A percentile compares a stretch with the other conserved stretches of the same genome.
Conservation (phyloP, 2,797 vertebrate species). For the Tachyglossus aculeatus region DNA sequence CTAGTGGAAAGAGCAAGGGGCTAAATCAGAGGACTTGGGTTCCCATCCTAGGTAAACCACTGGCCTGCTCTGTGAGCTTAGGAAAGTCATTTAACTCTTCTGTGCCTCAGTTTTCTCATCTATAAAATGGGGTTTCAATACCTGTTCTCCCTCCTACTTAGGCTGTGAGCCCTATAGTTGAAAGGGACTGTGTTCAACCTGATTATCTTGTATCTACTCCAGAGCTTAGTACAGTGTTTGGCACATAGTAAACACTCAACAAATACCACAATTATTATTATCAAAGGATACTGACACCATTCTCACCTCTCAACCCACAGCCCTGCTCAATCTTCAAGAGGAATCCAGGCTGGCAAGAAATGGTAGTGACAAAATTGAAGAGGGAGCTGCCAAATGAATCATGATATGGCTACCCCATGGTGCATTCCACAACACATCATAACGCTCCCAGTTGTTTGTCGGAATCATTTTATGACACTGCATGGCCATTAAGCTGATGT, state of each 20-base stretch:
- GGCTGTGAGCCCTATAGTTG: no score
- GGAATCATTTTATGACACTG: slow-evolving; percentile 28
- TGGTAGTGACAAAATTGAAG: background rate
- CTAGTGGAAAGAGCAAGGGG: no score
- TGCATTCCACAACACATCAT: slow-evolving; percentile 30
- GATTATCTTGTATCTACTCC: no score
- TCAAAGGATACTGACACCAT: no score
- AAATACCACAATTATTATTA: no score
- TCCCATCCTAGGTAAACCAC: background rate
- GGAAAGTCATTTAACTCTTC: background rate
- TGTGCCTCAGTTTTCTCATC: background rate
- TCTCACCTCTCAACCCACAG: background rate
- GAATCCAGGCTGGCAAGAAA: background rate
- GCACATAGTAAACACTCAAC: no score
- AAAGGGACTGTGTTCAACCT: no score
- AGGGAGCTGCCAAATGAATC: slow-evolving; percentile 38
- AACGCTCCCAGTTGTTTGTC: slow-evolving; percentile 51
- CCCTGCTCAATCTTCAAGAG: background rate
- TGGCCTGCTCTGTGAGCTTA: no score
- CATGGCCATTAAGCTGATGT: slow-evolving; percentile 43
- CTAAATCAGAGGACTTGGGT: background rate
- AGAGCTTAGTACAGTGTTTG: no score
- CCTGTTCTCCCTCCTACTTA: no score
- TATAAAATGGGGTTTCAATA: background rate
- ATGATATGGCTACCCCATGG: background rate